phyloP scores from a whole-genome alignment of 2,888 invertebrate genomes.

The Drosophila atripex region DNA sequence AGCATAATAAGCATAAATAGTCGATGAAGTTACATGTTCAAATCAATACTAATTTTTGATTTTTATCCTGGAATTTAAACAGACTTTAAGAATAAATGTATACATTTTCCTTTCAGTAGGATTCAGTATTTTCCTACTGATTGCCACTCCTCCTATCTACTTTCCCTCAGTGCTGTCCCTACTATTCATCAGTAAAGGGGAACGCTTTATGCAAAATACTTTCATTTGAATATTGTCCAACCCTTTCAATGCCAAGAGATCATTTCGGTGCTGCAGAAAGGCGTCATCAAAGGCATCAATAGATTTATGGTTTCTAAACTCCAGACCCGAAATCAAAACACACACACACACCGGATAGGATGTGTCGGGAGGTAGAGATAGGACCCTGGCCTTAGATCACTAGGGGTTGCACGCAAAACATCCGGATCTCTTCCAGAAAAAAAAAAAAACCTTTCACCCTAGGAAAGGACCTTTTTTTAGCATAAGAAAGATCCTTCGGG shows the following conservation, averaged over 20 bases:
- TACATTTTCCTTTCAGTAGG: too few relatives aligned
- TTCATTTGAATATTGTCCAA: constrained; percentile 58
- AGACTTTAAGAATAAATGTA: too few relatives aligned
- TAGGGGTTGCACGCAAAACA: constrained; percentile 53
- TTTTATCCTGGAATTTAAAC: too few relatives aligned
- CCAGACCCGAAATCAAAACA: constrained; percentile 71
- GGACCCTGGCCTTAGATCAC: constrained; percentile 15
- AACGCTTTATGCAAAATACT: constrained; percentile 63
- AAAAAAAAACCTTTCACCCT: constrained; percentile 33
- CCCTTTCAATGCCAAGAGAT: constrained; percentile 71
- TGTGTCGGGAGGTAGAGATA: constrained; percentile 17
- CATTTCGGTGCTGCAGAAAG: constrained; percentile 76
- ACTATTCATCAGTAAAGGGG: constrained; percentile 5
- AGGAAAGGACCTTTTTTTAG: constrained; percentile 44
- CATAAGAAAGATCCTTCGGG: constrained; percentile 61
- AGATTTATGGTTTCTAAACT: constrained; percentile 81
- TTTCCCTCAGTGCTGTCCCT: constrained; percentile 31
- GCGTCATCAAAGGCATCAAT: constrained; percentile 75
- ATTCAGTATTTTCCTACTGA: too few relatives aligned
- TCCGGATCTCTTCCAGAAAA: constrained; percentile 19
- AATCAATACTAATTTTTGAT: too few relatives aligned
- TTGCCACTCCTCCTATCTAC: not conserved
- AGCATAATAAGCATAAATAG: too few relatives aligned
- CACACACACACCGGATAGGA: constrained; percentile 41
- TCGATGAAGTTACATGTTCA: too few relatives aligned